A percentile compares a stretch with the other conserved stretches of the same genome.
Evolutionary conservation across 2,113 vertebrate genomes (phyloP).

Genomic region (Smithornis capensis): DNA sequence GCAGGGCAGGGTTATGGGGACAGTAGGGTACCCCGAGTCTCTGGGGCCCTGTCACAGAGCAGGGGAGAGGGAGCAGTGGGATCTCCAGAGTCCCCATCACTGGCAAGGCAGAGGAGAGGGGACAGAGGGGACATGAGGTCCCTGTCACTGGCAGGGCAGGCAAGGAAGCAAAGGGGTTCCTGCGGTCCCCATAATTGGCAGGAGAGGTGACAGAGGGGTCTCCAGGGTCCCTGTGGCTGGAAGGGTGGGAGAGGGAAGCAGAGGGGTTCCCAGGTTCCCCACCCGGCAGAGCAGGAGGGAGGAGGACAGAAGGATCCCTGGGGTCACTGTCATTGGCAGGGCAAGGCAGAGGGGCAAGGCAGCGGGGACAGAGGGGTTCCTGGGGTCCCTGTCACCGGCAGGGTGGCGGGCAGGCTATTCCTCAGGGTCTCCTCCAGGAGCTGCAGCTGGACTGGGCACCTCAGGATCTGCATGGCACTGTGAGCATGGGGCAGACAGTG

Average conservation of each 20-base stretch:
- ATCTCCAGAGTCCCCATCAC: background rate
- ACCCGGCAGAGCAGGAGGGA: background rate
- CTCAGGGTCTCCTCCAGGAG: background rate
- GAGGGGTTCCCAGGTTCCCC: too few species aligned
- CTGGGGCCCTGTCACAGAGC: background rate
- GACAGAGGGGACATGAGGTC: accelerated
- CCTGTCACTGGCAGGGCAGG: background rate
- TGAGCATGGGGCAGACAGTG: background rate
- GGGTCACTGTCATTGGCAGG: background rate
- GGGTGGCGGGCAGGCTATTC: background rate
- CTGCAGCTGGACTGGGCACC: background rate
- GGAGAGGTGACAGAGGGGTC: background rate
- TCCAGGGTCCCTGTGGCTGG: background rate
- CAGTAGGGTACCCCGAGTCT: too few species aligned
- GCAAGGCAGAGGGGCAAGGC: background rate
- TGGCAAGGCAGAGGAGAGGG: background rate
- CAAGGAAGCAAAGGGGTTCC: background rate
- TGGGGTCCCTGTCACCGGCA: background rate
- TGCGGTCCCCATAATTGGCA: background rate
- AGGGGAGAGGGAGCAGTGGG: too few species aligned
- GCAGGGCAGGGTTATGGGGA: too few species aligned
- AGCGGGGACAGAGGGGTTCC: background rate
- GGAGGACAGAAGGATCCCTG: too few species aligned
- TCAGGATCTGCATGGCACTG: background rate
- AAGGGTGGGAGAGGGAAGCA: background rate